These are phyloP conservation scores for Sebastes hubbsi DNA, from an alignment of 2,797 vertebrate genomes.

Conservation along the genomic window DNA sequence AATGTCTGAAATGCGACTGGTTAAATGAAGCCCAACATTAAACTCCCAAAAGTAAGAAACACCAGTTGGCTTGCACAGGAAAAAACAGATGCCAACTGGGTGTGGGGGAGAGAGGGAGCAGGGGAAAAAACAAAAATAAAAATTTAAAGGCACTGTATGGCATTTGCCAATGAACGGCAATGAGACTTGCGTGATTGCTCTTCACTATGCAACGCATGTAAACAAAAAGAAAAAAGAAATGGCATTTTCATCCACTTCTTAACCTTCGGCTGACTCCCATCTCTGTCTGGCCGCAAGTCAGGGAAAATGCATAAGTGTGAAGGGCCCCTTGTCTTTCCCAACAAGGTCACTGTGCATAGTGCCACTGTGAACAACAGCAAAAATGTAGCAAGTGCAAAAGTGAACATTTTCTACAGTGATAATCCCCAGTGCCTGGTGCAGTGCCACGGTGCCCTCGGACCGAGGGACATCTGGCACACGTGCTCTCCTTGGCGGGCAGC, in stretches of 20 bases:
- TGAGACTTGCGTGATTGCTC: constrained; percentile 90
- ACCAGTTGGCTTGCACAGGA: constrained; percentile 89
- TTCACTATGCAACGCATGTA: constrained; percentile 94
- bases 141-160: constrained; percentile 99
- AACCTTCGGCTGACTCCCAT: constrained; percentile 85
- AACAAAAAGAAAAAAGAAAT: constrained; percentile 75
- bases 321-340: constrained; percentile 71
- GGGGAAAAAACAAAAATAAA: constrained; percentile 77
- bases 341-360: constrained; percentile 96
- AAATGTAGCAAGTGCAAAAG: constrained; percentile 98
- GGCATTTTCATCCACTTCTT: constrained; percentile 83
- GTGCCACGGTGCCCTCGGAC: constrained; percentile 70
- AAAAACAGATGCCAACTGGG: constrained; percentile 90
- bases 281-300: constrained; percentile 87
- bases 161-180: constrained; percentile 92
- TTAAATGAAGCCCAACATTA: constrained; percentile 98
- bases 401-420: constrained; percentile 93
- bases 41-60: constrained; percentile 98
- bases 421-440: constrained; percentile 81
- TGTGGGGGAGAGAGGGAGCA: constrained; percentile 61
- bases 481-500: constrained; percentile 80
- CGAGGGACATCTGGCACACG: constrained; percentile 77
- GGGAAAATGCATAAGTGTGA: constrained; percentile 88
- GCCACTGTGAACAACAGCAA: constrained; percentile 91
- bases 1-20: constrained; percentile 99